These are phyloP conservation scores for Polietes domitor DNA, from an alignment of 2,888 invertebrate species.

Conservation along the genomic window DNA sequence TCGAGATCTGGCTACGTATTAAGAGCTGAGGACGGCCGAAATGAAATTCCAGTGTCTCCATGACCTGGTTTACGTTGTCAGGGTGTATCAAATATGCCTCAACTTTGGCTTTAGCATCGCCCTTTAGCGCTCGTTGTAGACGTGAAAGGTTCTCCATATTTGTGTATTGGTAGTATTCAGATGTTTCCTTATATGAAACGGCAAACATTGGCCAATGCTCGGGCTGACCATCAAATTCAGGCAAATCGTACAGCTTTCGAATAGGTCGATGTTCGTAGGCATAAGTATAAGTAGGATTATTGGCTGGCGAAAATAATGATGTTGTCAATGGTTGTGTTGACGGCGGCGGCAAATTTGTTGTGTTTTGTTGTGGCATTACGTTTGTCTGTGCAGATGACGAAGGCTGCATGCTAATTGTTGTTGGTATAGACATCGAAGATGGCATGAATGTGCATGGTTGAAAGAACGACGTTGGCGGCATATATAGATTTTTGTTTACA, in stretches of 20 bases:
- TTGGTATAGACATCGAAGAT: too few species aligned
- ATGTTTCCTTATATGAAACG: conserved; percentile 18
- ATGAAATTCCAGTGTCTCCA: conserved; percentile 25
- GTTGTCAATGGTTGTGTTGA: too few species aligned
- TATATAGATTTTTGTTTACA: too few species aligned
- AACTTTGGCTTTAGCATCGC: conserved; percentile 47
- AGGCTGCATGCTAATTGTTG: too few species aligned
- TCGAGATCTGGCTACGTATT: conserved; percentile 63
- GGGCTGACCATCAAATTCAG: conserved; percentile 61
- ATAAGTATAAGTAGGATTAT: too few species aligned
- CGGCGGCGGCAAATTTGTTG: too few species aligned
- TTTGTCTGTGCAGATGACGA: too few species aligned
- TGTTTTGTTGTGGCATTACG: too few species aligned
- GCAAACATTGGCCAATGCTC: conserved; percentile 69
- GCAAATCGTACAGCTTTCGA: conserved; percentile 65
- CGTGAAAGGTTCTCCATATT: conserved; percentile 53
- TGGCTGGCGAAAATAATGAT: too few species aligned
- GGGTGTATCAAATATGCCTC: conserved; percentile 59
- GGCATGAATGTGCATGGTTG: too few species aligned
- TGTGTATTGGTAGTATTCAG: conserved; percentile 39
- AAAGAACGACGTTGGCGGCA: too few species aligned
- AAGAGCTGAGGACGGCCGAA: conserved; percentile 68
- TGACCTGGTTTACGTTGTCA: conserved; percentile 52
- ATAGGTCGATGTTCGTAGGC: not conserved
- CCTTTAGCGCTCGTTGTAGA: too few species aligned